phyloP scores from a whole-genome alignment of 2,888 invertebrate species.

The Macrosoma leucophasiata region DNA sequence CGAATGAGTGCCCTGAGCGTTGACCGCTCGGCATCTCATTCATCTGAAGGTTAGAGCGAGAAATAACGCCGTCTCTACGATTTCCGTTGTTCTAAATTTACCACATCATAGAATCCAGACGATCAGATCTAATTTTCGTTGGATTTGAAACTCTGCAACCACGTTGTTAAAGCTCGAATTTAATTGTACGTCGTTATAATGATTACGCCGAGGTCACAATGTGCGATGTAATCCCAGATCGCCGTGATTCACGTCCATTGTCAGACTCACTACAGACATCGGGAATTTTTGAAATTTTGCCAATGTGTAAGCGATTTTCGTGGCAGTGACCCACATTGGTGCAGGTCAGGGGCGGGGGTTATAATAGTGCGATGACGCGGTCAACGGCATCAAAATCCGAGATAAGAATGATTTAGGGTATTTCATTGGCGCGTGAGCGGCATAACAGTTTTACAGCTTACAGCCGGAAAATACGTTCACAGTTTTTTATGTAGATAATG shows the following conservation, averaged over 20 bases:
- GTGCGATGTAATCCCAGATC: conserved; percentile 32
- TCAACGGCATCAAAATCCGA: conserved; percentile 22
- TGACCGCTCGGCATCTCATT: conserved; percentile 60
- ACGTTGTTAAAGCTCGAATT: conserved; percentile 6
- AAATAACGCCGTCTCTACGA: conserved; percentile 38
- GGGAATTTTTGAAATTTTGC: conserved; percentile 69
- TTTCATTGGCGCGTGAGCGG: no score
- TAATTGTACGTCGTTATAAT: conserved; percentile 18
- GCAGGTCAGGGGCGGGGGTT: conserved; percentile 57
- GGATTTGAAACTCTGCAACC: neutral
- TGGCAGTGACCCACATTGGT: conserved; percentile 68
- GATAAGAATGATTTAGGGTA: no score
- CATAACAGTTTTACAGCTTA: no score
- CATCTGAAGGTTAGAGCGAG: conserved; percentile 57
- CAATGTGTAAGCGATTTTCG: conserved; percentile 62
- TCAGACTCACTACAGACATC: conserved; percentile 71
- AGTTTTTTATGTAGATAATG: no score
- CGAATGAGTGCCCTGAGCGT: conserved; percentile 40
- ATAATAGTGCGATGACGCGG: conserved; percentile 36
- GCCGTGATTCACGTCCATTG: conserved; percentile 48
- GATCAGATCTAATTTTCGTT: conserved; percentile 17
- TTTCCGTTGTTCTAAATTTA: conserved; percentile 71
- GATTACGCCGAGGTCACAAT: conserved; percentile 45
- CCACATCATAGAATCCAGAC: conserved; percentile 39
- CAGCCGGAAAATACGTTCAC: no score